A percentile compares a stretch with the other conserved stretches of the same genome.
Conservation (phyloP, 2,888 invertebrate genomes). For the Oxytorus armatus region DNA sequence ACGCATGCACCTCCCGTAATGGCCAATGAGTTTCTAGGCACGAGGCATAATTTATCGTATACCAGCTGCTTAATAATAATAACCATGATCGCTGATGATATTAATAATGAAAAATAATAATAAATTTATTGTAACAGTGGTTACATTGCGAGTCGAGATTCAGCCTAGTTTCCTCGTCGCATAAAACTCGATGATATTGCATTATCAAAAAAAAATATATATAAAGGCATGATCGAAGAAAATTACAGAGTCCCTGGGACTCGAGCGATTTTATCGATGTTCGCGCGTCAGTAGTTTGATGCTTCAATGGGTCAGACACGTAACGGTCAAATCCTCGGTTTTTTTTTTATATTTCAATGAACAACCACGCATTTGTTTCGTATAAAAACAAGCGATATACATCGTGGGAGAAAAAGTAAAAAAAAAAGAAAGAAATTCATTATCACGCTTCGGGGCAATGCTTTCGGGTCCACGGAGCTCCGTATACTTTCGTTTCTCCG, state of each 20-base stretch:
- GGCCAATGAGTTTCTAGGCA: slow-evolving; percentile 40
- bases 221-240: slow-evolving; percentile 28
- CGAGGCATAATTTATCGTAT: slow-evolving; percentile 43
- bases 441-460: slow-evolving; percentile 24
- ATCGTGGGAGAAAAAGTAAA: too few relatives aligned
- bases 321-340: too few relatives aligned
- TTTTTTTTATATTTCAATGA: too few relatives aligned
- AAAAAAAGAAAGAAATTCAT: slow-evolving; percentile 53
- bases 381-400: too few relatives aligned
- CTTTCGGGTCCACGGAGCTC: slow-evolving; percentile 41
- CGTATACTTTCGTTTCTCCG: slow-evolving; percentile 56
- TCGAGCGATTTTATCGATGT: too few relatives aligned
- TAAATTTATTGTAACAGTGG: not conserved
- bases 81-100: too few relatives aligned
- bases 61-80: slow-evolving; percentile 32
- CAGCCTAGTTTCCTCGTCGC: slow-evolving; percentile 36
- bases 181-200: slow-evolving; percentile 34
- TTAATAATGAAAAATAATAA: slow-evolving; percentile 34
- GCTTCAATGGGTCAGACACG: slow-evolving; percentile 24
- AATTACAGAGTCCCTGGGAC: not conserved
- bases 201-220: slow-evolving; percentile 2
- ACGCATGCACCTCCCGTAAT: slow-evolving; percentile 42
- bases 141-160: slow-evolving; percentile 30
- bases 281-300: slow-evolving; percentile 42
- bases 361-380: too few relatives aligned